A percentile compares a stretch with the other conserved stretches of the same genome.
These are phyloP conservation scores for Penelope pileata DNA, from an alignment of 2,113 vertebrate species.

Conservation along the genomic window DNA sequence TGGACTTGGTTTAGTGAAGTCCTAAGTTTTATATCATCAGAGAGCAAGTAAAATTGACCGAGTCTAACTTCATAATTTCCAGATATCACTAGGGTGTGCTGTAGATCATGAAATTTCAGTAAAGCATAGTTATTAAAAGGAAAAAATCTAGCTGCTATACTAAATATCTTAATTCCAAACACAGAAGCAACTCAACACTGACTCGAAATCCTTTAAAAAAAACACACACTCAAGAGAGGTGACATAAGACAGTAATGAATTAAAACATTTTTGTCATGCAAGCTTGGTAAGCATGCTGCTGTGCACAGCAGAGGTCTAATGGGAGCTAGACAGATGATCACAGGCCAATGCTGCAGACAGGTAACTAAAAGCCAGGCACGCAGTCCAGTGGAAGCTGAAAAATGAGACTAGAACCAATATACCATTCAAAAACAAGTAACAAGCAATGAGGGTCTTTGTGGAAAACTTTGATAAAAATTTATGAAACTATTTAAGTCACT, in stretches of 20 bases:
- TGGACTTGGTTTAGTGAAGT: neutral
- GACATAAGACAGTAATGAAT: neutral
- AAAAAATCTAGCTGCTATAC: neutral
- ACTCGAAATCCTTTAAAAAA: neutral
- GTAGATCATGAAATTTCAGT: slow-evolving; percentile 65
- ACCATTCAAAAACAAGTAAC: neutral
- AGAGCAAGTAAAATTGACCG: neutral
- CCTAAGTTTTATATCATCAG: neutral
- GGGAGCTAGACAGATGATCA: neutral
- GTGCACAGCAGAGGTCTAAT: neutral
- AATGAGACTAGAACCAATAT: neutral
- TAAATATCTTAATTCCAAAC: slow-evolving; percentile 38
- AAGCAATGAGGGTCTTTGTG: neutral
- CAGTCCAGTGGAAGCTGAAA: neutral
- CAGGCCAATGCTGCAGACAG: neutral
- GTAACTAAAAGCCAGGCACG: neutral
- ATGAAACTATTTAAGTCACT: neutral
- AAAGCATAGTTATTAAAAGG: neutral
- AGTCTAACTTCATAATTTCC: slow-evolving; percentile 20
- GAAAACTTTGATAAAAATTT: neutral
- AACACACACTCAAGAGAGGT: neutral
- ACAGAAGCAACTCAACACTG: neutral
- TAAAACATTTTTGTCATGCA: neutral
- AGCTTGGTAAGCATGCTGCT: neutral
- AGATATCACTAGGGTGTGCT: slow-evolving; percentile 75